Evolutionary conservation across 2,888 invertebrate genomes (phyloP), one percentile per base, ranked within the genome.

Genomic region (Steinernema hermaphroditum): DNA sequence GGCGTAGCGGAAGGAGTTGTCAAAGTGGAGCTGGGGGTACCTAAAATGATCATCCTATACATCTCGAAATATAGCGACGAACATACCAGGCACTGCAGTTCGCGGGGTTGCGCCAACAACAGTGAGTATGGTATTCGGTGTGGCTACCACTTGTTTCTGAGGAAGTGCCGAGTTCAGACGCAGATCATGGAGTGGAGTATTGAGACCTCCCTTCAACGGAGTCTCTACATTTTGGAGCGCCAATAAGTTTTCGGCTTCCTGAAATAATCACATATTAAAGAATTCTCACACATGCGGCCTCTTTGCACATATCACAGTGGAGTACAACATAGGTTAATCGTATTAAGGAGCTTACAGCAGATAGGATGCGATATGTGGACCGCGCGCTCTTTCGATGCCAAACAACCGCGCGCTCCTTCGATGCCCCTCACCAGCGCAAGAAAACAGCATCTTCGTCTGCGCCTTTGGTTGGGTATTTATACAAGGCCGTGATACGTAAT

Each of bases 231-330:
- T 96, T 0, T 94, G 94, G 24, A 98, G 89, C 0, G 97, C 96
- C 93, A 98, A 95, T 86, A 98, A 93, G 87, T 98, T 97, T 88
- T 97, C 96, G 0, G 97, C 97, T 88, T 97, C 97, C 91, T 96
- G 92, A 76, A 93, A 90, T 77, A 92, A 69, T 70, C 1, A 46
- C 44, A 2, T 24, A 29, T 72, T 68, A 75, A 27, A 22, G 19
- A 54, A 4, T 14, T 41, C 8, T n/a, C n/a, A n/a, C n/a, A n/a
- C n/a, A n/a, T n/a, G n/a, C n/a, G n/a, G n/a, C n/a, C n/a, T n/a
- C n/a, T n/a, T n/a, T n/a, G 9, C 9, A 41, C 43, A 41, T 41
- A 41, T 41, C 43, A 16, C 43, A 16, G 43, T 41, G 43, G 43
- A 41, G 8, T 41, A 24, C 50, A 19, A 12, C 27, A 32, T 4